These are phyloP conservation scores for Danio rerio DNA, from an alignment of 2,113 vertebrate genomes.

Conservation along the genomic window GRCz12tu NC_133183.1:56612001-56612500, in stretches of 20 bases:
- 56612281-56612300: neutral
- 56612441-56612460: constrained; percentile 49
- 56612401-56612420: constrained; percentile 34
- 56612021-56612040: neutral
- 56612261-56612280: neutral
- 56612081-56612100: neutral
- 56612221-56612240: constrained; percentile 1
- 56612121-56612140: neutral
- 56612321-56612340: constrained; percentile 39
- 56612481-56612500: constrained; percentile 54
- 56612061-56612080: neutral
- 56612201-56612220: neutral
- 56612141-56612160: neutral
- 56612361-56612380: neutral
- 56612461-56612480: constrained; percentile 25
- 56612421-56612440: constrained; percentile 12
- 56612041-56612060: neutral
- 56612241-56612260: neutral
- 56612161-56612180: neutral
- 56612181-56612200: neutral
- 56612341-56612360: neutral
- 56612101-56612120: neutral
- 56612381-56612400: neutral
- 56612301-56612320: constrained; percentile 72
- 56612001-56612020: neutral